Evolutionary conservation across 2,113 vertebrate genomes (phyloP).

Genomic region (Trogon surrucura): DNA sequence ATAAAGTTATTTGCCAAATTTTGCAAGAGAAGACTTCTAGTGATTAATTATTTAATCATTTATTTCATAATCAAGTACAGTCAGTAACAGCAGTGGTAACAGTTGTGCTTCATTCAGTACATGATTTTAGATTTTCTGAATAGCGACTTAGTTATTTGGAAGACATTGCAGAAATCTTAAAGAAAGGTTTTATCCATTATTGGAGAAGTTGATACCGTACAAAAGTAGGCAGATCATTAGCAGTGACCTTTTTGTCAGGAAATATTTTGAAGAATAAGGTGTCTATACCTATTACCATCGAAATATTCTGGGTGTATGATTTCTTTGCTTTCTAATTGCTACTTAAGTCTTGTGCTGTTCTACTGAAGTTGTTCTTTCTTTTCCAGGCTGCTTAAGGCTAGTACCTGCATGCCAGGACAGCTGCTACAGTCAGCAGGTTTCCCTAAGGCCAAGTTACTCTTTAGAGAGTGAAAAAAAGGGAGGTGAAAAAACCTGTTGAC

Average conservation of each 20-base stretch:
- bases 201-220: background rate
- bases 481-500: constrained; percentile 26
- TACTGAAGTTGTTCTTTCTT: background rate
- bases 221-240: background rate
- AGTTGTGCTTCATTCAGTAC: background rate
- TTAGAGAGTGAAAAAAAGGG: background rate
- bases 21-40: background rate
- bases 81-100: background rate
- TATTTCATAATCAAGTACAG: background rate
- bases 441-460: background rate
- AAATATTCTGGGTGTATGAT: background rate
- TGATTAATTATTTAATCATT: background rate
- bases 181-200: background rate
- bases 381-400: constrained; percentile 24
- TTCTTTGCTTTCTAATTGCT: background rate
- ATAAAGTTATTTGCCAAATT: background rate
- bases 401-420: constrained; percentile 19
- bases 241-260: background rate
- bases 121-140: background rate
- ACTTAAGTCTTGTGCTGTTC: background rate
- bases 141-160: background rate
- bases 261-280: background rate
- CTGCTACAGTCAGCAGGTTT: constrained; percentile 15
- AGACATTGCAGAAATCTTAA: background rate
- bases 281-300: background rate